phyloP scores from a whole-genome alignment of 2,113 vertebrate genomes.

The Gymnorhina tibicen region DNA sequence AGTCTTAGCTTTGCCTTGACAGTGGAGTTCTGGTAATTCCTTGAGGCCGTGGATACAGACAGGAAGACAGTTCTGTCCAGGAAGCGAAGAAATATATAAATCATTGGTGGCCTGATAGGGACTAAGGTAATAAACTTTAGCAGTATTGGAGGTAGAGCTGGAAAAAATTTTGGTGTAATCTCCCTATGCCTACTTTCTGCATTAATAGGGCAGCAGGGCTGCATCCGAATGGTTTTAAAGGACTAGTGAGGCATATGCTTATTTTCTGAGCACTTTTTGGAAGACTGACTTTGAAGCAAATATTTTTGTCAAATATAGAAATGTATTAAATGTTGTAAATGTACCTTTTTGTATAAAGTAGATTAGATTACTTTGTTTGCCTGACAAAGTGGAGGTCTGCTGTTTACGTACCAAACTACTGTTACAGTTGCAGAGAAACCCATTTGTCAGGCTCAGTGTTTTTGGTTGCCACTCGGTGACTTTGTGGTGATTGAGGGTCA shows the following conservation, averaged over 20 bases:
- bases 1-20: background rate
- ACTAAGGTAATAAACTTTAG: background rate
- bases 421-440: background rate
- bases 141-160: background rate
- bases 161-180: background rate
- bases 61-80: background rate
- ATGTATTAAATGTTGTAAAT: background rate
- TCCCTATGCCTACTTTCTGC: fast-evolving
- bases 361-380: background rate
- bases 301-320: background rate
- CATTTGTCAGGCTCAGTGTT: background rate
- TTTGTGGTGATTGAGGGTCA: background rate
- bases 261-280: background rate
- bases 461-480: background rate
- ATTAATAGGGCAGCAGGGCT: background rate
- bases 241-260: background rate
- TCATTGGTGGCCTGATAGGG: background rate
- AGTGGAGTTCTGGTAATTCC: background rate
- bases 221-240: background rate
- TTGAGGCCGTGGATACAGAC: background rate
- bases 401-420: background rate
- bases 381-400: background rate
- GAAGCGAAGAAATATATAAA: background rate
- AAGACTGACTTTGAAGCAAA: background rate
- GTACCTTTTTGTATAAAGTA: background rate